A percentile compares a stretch with the other conserved stretches of the same genome.
phyloP scores from a whole-genome alignment of 2,113 vertebrate genomes.

The Calyptomena viridis region DNA sequence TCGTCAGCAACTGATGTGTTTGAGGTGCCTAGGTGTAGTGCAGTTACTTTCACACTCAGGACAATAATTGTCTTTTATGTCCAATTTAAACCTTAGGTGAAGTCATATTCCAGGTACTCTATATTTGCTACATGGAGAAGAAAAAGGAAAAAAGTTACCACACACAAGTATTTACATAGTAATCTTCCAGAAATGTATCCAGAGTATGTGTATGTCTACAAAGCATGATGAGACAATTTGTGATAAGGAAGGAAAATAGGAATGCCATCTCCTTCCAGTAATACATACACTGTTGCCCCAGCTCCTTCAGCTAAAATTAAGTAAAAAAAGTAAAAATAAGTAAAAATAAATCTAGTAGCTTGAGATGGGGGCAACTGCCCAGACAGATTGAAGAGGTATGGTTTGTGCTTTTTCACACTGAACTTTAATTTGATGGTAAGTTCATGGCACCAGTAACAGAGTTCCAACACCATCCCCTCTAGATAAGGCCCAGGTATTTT shows the following conservation, averaged over 20 bases:
- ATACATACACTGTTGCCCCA: not conserved
- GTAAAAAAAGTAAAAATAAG: no score
- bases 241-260: not conserved
- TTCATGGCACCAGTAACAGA: not conserved
- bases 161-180: no score
- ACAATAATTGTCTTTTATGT: not conserved
- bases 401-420: no score
- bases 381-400: not conserved
- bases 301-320: not conserved
- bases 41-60: not conserved
- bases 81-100: not conserved
- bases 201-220: not conserved
- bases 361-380: not conserved
- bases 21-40: not conserved
- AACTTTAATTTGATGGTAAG: not conserved
- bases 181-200: no score
- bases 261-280: not conserved
- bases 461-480: not conserved
- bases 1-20: not conserved
- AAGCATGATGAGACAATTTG: not conserved
- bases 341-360: no score
- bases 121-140: no score
- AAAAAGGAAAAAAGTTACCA: no score
- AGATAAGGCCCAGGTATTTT: not conserved
- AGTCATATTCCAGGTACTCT: not conserved